Evolutionary conservation across 2,113 vertebrate genomes (phyloP).

Genomic region (Irena cyanogastra): DNA sequence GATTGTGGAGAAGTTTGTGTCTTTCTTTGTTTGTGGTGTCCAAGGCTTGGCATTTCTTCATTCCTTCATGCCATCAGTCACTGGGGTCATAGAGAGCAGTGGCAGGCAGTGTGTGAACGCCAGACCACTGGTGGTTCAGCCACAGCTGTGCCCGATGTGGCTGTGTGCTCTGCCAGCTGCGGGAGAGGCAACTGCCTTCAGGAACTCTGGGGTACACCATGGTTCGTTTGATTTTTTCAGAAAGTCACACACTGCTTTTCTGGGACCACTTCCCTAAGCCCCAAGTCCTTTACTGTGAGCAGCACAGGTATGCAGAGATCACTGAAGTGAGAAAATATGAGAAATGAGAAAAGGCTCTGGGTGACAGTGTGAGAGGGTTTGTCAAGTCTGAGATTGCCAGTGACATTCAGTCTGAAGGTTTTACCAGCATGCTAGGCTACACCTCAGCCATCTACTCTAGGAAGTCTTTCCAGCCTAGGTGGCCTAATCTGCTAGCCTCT

Average conservation of each 20-base stretch:
- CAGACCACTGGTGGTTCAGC: background rate
- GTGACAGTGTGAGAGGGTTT: background rate
- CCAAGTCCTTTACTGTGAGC: background rate
- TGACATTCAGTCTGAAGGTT: background rate
- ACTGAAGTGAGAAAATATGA: background rate
- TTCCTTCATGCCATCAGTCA: background rate
- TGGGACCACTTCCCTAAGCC: background rate
- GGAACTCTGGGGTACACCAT: background rate
- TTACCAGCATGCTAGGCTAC: background rate
- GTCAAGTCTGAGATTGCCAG: background rate
- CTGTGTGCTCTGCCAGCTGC: background rate
- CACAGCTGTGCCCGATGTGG: rapidly evolving
- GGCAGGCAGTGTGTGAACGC: rapidly evolving
- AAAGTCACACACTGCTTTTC: background rate
- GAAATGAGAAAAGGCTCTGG: background rate
- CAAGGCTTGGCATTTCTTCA: background rate
- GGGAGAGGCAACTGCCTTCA: background rate
- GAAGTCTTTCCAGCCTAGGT: background rate
- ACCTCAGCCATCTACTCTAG: background rate
- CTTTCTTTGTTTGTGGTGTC: background rate
- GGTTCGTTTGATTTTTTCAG: background rate
- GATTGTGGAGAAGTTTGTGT: background rate
- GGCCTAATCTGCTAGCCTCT: background rate
- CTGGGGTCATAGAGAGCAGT: background rate
- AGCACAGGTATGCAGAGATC: background rate